These are phyloP conservation scores for Perizoma flavofasciatum DNA, from an alignment of 2,888 invertebrate species.

Conservation along the genomic window DNA sequence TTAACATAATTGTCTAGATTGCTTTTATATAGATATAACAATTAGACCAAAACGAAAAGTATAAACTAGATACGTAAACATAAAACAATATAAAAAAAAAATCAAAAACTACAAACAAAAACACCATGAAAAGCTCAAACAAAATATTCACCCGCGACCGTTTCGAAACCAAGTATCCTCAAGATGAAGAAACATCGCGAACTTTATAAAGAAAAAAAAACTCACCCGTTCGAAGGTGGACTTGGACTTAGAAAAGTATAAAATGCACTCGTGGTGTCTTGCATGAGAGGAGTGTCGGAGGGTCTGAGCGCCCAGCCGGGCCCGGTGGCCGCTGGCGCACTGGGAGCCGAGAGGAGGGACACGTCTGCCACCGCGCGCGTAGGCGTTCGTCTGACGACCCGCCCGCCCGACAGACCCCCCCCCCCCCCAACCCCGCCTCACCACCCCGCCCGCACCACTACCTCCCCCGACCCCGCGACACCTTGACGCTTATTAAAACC, in stretches of 20 bases:
- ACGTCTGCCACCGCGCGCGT: constrained; percentile 75
- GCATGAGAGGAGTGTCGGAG: constrained; percentile 1
- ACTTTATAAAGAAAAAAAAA: constrained; percentile 13
- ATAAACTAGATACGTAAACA: too few species aligned
- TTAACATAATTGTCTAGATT: too few species aligned
- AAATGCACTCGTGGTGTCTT: constrained; percentile 35
- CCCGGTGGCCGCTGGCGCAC: constrained; percentile 81
- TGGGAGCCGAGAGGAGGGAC: constrained; percentile 58
- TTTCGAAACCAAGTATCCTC: background rate
- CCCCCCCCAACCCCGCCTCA: constrained; percentile 42
- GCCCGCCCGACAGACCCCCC: constrained; percentile 35
- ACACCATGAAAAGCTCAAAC: background rate
- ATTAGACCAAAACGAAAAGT: too few species aligned
- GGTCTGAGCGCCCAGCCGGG: constrained; percentile 69
- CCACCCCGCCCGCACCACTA: constrained; percentile 37
- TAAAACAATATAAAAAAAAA: background rate
- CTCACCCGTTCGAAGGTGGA: constrained; percentile 43
- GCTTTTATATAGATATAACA: too few species aligned
- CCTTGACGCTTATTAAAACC: constrained; percentile 56
- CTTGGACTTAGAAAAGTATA: constrained; percentile 44
- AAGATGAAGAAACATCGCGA: too few species aligned
- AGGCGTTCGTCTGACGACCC: constrained; percentile 68
- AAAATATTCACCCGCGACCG: background rate
- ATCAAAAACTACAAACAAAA: background rate
- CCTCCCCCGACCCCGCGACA: constrained; percentile 42